phyloP scores from a whole-genome alignment of 2,113 vertebrate species.

The Syngnathus typhle region DNA sequence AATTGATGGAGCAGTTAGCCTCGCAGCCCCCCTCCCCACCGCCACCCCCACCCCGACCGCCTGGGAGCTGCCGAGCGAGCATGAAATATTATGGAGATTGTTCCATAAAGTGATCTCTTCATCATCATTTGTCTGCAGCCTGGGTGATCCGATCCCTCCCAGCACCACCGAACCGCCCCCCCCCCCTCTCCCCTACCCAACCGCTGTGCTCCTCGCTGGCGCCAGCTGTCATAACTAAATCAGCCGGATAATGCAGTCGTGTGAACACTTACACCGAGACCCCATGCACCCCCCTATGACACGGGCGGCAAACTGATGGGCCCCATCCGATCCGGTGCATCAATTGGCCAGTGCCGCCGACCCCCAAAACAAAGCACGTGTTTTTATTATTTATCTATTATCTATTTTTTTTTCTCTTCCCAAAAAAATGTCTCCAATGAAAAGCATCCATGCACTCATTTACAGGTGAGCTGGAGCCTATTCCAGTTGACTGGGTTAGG shows the following conservation, averaged over 20 bases:
- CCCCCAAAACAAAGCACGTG: no score
- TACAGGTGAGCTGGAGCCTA: no score
- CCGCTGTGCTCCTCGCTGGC: slow-evolving; percentile 78
- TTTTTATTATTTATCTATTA: background rate
- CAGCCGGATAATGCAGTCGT: slow-evolving; percentile 82
- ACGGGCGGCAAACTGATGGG: background rate
- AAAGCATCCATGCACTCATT: background rate
- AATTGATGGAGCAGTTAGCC: slow-evolving; percentile 99
- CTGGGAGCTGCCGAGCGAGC: slow-evolving; percentile 81
- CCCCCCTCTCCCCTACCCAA: slow-evolving; percentile 42
- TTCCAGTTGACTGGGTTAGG: no score
- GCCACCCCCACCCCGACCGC: slow-evolving; percentile 54
- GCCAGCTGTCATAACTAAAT: slow-evolving; percentile 99
- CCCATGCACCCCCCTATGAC: slow-evolving; percentile 7
- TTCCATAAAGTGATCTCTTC: slow-evolving; percentile 99
- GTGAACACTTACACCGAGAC: slow-evolving; percentile 51
- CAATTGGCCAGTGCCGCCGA: background rate
- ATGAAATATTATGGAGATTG: slow-evolving; percentile 99
- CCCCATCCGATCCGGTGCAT: background rate
- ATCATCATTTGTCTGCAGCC: slow-evolving; percentile 98
- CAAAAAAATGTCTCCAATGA: background rate
- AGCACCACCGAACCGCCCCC: background rate
- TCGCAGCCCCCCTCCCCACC: slow-evolving; percentile 59
- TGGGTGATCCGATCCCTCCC: slow-evolving; percentile 74
- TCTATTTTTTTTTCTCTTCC: no score